phyloP scores from a whole-genome alignment of 2,888 invertebrate species.

The Aplocera efformata region DNA sequence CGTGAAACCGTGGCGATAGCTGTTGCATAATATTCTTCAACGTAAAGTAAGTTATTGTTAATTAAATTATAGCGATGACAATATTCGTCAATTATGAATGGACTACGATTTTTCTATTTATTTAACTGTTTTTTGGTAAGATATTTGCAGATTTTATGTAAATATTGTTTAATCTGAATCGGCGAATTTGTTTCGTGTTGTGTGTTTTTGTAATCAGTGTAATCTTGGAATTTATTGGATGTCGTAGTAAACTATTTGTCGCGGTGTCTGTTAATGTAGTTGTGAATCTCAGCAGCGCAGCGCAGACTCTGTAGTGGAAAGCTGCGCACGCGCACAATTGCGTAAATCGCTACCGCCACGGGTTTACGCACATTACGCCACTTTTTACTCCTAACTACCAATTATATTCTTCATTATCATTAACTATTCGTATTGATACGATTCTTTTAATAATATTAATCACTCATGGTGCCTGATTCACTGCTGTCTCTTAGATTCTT shows the following conservation, averaged over 20 bases:
- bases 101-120: conserved; percentile 48
- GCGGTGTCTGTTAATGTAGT: conserved; percentile 45
- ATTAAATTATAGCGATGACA: conserved; percentile 60
- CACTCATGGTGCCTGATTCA: too few species aligned
- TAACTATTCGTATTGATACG: conserved; percentile 57
- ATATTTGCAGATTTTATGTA: conserved; percentile 41
- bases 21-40: conserved; percentile 38
- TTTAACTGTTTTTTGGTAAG: conserved; percentile 36
- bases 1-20: conserved; percentile 56
- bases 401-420: conserved; percentile 69
- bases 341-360: conserved; percentile 50
- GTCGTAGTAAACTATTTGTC: conserved; percentile 27
- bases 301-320: conserved; percentile 37
- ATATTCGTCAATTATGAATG: conserved; percentile 69
- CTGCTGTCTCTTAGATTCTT: too few species aligned
- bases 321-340: conserved; percentile 8
- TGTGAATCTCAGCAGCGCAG: conserved; percentile 57
- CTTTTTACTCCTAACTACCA: conserved; percentile 39
- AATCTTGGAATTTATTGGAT: conserved; percentile 35
- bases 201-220: conserved; percentile 33
- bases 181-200: conserved; percentile 21
- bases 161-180: conserved; percentile 33
- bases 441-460: conserved; percentile 49
- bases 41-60: conserved; percentile 45
- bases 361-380: conserved; percentile 43